Base-by-base conservation (phyloP, 2,113 vertebrate species). In the Engystomops pustulosus region DNA sequence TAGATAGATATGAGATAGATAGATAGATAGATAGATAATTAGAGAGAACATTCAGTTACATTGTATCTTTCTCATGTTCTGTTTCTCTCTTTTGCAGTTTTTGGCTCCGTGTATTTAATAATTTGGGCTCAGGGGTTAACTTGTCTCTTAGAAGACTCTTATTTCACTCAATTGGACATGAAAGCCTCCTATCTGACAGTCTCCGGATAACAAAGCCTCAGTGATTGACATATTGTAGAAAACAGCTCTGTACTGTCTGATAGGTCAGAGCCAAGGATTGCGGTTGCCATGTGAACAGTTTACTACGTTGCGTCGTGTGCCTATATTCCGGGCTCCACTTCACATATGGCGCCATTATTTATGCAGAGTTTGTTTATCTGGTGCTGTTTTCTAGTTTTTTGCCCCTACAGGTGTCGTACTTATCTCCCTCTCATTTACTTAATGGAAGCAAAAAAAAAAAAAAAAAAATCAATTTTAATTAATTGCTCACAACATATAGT, bases 241-340 rank as follows among this genome's bases (percentile, higher is more conserved):
- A 55, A 71, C 67, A 71, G 47, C 20, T 71, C 32, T 14, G 47
- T 18, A 23, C 14, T 12, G 45, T 67, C n/a, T 51, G 32, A 69
- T 41, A 30, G 67, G 67, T 71, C 47, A 25, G 36, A 11, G 53
- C 49, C 44, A 34, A 41, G 27, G 38, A 10, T 20, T 15, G 8
- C 12, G 17, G 78, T 80, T 80, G 60, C 41, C 78, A 68, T 80
- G 78, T 68, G 60, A 80, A 80, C 79, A 53, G 51, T 81, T 41
- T 69, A 80, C 20, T 67, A 7, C 41, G 14, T 36, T 2, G 44
- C 17, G 14, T 8, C 38, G 79, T 45, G 27, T 36, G 3, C 62
- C 6, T 36, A 34, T 67, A 36, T 36, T 67, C 17, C 62, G 7
- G 3, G 15, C 1, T 30, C 9, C 62, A 11, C 25, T 0, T 5